These are phyloP conservation scores for Origma solitaria DNA, from an alignment of 2,113 vertebrate genomes.

Conservation along the genomic window DNA sequence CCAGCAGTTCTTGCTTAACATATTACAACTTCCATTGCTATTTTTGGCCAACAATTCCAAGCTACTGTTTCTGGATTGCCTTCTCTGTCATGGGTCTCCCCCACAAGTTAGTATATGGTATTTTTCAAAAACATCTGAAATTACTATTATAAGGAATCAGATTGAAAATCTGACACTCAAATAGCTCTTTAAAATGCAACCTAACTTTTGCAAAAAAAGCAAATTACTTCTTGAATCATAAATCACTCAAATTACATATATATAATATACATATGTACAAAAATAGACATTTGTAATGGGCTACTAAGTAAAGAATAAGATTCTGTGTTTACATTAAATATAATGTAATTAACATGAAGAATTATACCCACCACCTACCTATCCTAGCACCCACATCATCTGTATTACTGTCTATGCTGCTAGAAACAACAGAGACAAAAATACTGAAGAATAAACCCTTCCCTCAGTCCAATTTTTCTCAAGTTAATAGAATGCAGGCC, in stretches of 20 bases:
- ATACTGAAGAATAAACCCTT: not conserved
- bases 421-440: not conserved
- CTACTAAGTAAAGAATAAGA: not conserved
- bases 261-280: not conserved
- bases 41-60: not conserved
- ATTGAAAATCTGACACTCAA: not conserved
- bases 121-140: not conserved
- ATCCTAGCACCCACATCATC: not conserved
- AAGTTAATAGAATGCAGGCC: not conserved
- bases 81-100: not conserved
- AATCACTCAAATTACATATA: not conserved
- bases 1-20: not conserved
- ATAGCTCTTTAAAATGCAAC: not conserved
- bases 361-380: not conserved
- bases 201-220: not conserved
- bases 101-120: not conserved
- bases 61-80: not conserved
- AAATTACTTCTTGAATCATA: not conserved
- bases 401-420: not conserved
- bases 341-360: not conserved
- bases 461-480: not conserved
- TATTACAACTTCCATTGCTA: not conserved
- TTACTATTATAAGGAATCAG: not conserved
- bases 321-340: not conserved
- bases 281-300: not conserved